Evolutionary conservation across 2,888 invertebrate species (phyloP).

Genomic region (Crioceris asparagi): DNA sequence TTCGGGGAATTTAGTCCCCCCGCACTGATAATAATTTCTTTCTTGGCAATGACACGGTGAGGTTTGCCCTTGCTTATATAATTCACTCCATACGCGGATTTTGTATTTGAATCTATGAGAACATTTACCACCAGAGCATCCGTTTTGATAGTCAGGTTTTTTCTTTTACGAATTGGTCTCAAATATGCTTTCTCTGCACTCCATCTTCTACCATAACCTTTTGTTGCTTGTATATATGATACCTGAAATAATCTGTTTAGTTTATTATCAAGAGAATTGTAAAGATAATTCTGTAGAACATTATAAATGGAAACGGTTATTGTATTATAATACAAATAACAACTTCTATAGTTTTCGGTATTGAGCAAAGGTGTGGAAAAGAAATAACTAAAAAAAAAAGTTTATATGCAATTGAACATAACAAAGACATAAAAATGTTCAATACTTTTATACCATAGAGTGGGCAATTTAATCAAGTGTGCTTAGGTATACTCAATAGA

Average conservation of each 20-base stretch:
- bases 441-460: no score
- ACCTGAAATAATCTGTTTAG: constrained; percentile 18
- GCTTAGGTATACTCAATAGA: no score
- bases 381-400: no score
- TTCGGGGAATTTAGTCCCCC: constrained; percentile 52
- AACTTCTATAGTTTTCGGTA: neutral
- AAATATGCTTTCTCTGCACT: constrained; percentile 57
- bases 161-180: constrained; percentile 48
- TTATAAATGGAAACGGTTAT: no score
- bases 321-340: neutral
- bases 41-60: constrained; percentile 40
- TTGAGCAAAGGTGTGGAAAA: no score
- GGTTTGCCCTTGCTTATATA: constrained; percentile 38
- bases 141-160: constrained; percentile 43
- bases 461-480: no score
- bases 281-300: no score
- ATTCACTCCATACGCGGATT: constrained; percentile 44
- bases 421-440: no score
- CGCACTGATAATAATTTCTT: constrained; percentile 52
- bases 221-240: constrained; percentile 49
- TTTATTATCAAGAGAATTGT: no score
- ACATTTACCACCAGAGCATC: constrained; percentile 46
- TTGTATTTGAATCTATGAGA: constrained; percentile 45
- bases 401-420: no score
- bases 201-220: constrained; percentile 46